phyloP scores from a whole-genome alignment of 2,888 invertebrate genomes.

The Pilophorus perplexus region DNA sequence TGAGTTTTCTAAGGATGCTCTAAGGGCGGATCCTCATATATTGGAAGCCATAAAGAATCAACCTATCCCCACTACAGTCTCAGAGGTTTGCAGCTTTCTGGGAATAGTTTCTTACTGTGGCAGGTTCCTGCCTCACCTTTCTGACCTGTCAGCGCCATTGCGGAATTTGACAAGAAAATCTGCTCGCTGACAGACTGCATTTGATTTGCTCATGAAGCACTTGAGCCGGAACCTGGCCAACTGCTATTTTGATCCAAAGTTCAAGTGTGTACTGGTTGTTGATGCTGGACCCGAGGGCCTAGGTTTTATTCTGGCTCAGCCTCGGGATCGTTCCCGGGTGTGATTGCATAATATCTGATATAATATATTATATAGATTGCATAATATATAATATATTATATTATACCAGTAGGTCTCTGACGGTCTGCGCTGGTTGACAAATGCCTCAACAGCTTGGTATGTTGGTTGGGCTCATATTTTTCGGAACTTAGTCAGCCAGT shows the following conservation, averaged over 20 bases:
- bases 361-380: too few species aligned
- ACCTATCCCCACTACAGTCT: slow-evolving; percentile 40
- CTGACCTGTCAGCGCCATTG: not conserved
- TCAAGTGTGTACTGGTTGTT: not conserved
- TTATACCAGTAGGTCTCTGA: too few species aligned
- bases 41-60: slow-evolving; percentile 42
- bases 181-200: not conserved
- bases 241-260: not conserved
- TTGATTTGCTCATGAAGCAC: not conserved
- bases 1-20: slow-evolving; percentile 45
- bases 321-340: not conserved
- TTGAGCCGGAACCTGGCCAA: not conserved
- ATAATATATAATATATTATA: too few species aligned
- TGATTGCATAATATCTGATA: too few species aligned
- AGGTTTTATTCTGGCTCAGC: not conserved
- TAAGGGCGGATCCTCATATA: slow-evolving; percentile 34
- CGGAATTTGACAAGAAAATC: not conserved
- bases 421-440: too few species aligned
- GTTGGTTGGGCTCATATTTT: too few species aligned
- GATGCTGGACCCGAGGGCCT: slow-evolving; percentile 10
- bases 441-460: too few species aligned
- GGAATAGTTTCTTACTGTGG: slow-evolving; percentile 7
- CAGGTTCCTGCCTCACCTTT: not conserved
- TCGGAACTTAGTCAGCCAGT: too few species aligned
- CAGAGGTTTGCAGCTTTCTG: slow-evolving; percentile 7